A percentile compares a stretch with the other conserved stretches of the same genome.
These are phyloP conservation scores for Porites lutea DNA, from an alignment of 64 coral and sea anemone species.

Conservation along the genomic window DNA sequence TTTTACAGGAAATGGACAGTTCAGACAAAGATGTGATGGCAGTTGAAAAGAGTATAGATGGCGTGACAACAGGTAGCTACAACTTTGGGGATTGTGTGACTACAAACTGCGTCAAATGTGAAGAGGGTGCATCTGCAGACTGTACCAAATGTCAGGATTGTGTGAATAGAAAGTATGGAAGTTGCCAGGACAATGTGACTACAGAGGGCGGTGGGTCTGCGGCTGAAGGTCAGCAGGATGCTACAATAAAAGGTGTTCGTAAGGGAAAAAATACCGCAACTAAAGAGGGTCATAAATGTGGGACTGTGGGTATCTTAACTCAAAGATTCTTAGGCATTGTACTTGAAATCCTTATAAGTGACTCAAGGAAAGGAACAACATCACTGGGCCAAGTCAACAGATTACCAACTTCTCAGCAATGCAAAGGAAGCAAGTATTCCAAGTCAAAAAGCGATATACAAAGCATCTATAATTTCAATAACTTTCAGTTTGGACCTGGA, in stretches of 20 bases:
- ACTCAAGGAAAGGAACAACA: conserved; percentile 38
- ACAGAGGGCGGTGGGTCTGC: neutral
- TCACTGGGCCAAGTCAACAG: neutral
- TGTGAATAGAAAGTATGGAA: neutral
- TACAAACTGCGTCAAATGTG: neutral
- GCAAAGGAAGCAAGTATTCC: conserved; percentile 54
- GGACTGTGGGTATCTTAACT: conserved; percentile 14
- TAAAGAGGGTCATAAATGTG: neutral
- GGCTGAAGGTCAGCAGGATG: neutral
- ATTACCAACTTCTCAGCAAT: conserved; percentile 14
- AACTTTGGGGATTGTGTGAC: neutral
- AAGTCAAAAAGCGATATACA: neutral
- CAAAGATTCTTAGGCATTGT: conserved; percentile 57
- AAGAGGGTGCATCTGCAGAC: neutral
- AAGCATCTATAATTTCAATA: neutral
- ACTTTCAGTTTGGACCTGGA: conserved; percentile 49
- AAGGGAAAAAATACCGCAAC: neutral
- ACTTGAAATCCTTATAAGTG: conserved; percentile 79
- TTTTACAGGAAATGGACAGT: conserved; percentile 11
- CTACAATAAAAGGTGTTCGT: neutral
- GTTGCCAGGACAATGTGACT: neutral
- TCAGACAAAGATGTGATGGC: neutral
- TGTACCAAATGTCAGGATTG: neutral
- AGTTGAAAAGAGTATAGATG: neutral
- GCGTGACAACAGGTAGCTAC: neutral